Base-by-base conservation (phyloP, 2,113 vertebrate species). In the Limanda limanda region DNA sequence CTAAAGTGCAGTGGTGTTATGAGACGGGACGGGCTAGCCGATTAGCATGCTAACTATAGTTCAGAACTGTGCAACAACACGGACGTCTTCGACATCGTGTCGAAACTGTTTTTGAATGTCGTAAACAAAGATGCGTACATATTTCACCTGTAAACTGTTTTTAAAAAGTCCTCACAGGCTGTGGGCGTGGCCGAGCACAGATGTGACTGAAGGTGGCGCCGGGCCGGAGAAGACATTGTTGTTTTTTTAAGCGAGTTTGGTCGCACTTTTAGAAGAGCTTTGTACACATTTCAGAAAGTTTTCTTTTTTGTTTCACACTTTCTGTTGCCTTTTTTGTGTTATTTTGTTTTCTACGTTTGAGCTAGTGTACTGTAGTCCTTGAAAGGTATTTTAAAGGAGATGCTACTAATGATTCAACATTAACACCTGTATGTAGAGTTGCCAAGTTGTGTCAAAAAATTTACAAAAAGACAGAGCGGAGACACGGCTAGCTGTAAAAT, bases 371-470 rank as follows among this genome's bases (percentile, higher is more conserved):
- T 88, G 84, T 91, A 89, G 86, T 78, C 77, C 24, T 79, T 62
- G 12, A 72, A 68, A 72, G 68, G 78, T 82, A 40, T 80, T 83
- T 83, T 81, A 79, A 78, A 88, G 74, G 72, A 82, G 65, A 84
- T 88, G 81, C 79, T 92, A 94, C 89, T 92, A 86, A 86, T 84
- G 85, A 78, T 79, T 83, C 55, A 68, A 86, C 72, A 82, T 91
- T 90, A 92, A 90, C 78, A 79, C 74, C 27, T 70, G 75, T 87
- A 69, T 20, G 78, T 92, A 93, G 88, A 89, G 76, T 85, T 93
- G 84, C 90, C 91, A 88, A 90, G 83, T 84, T 68, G 63, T 81
- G 67, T 79, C 63, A 83, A 83, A 48, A 37, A 56, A 42, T 10
- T 23, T 21, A 65, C 23, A 66, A 76, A 79, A 77, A 80, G 60